A percentile compares a stretch with the other conserved stretches of the same genome.
Conservation (phyloP, 2,797 vertebrate genomes). For the Anabas testudineus region DNA sequence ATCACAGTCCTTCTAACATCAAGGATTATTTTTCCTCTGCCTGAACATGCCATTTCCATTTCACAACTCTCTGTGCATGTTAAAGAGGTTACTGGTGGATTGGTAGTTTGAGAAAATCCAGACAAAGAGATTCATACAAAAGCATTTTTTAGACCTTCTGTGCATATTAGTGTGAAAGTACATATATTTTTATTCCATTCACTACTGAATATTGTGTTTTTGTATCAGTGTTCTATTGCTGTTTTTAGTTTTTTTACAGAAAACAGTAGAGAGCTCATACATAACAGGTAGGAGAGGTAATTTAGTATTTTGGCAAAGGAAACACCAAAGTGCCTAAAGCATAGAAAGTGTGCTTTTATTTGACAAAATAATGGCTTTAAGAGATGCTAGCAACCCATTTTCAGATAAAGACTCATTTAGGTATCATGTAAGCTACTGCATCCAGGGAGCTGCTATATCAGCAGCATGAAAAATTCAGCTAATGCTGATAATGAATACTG, state of each 20-base stretch:
- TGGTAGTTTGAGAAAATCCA: too few species aligned
- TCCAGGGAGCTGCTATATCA: slow-evolving; percentile 35
- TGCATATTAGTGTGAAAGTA: too few species aligned
- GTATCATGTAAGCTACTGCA: slow-evolving; percentile 24
- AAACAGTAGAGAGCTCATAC: slow-evolving; percentile 6
- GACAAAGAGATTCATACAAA: too few species aligned
- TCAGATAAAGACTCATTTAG: too few species aligned
- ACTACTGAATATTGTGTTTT: neutral
- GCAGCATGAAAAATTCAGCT: slow-evolving; percentile 54
- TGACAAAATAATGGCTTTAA: slow-evolving; percentile 42
- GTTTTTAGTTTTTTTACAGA: too few species aligned
- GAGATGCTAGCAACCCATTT: too few species aligned
- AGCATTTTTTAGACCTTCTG: too few species aligned
- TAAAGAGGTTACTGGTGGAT: neutral
- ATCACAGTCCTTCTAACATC: too few species aligned
- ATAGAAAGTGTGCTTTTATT: slow-evolving; percentile 45
- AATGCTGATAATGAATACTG: slow-evolving; percentile 14
- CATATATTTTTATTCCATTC: too few species aligned
- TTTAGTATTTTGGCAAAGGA: too few species aligned
- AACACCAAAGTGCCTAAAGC: slow-evolving; percentile 5
- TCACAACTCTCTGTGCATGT: slow-evolving; percentile 44
- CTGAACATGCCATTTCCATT: slow-evolving; percentile 43
- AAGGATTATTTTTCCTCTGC: too few species aligned
- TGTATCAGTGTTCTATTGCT: neutral
- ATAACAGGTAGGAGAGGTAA: slow-evolving; percentile 4